Evolutionary conservation across 2,797 vertebrate species (phyloP).

Genomic region (Peromyscus aztecus): DNA sequence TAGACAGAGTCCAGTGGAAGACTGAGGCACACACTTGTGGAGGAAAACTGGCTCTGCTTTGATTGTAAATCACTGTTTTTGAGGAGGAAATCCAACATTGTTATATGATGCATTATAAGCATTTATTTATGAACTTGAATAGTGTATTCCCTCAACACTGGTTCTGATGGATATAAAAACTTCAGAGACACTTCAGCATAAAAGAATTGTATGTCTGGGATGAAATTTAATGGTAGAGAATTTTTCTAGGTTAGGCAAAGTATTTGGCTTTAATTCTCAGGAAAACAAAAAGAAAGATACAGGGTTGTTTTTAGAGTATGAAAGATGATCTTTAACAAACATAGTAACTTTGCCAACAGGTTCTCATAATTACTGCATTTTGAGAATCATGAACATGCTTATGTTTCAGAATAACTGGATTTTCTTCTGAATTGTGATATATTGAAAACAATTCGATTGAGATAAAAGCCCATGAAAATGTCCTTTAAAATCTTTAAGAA

Average conservation of each 20-base stretch:
- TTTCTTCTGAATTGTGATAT: slow-evolving; percentile 66
- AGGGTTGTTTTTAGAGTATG: slow-evolving; percentile 5
- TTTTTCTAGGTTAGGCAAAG: neutral
- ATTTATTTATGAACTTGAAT: slow-evolving; percentile 18
- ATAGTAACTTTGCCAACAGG: slow-evolving; percentile 31
- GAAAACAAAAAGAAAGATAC: neutral
- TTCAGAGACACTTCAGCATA: slow-evolving; percentile 34
- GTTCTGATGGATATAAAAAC: slow-evolving; percentile 19
- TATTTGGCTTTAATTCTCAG: neutral
- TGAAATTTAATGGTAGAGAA: neutral
- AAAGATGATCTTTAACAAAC: slow-evolving; percentile 57
- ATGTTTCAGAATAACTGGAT: slow-evolving; percentile 53
- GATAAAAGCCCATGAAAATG: slow-evolving; percentile 52
- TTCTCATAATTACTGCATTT: slow-evolving; percentile 65
- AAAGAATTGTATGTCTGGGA: neutral
- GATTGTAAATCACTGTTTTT: neutral
- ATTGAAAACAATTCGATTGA: slow-evolving; percentile 67
- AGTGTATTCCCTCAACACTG: neutral
- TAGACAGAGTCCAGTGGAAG: neutral
- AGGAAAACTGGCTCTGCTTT: neutral
- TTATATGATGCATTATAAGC: neutral
- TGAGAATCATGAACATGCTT: slow-evolving; percentile 68
- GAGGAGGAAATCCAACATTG: neutral
- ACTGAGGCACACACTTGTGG: neutral
- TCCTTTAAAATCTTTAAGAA: slow-evolving; percentile 55